Evolutionary conservation across 2,113 vertebrate genomes (phyloP).

Genomic region (Rhinoderma darwinii): DNA sequence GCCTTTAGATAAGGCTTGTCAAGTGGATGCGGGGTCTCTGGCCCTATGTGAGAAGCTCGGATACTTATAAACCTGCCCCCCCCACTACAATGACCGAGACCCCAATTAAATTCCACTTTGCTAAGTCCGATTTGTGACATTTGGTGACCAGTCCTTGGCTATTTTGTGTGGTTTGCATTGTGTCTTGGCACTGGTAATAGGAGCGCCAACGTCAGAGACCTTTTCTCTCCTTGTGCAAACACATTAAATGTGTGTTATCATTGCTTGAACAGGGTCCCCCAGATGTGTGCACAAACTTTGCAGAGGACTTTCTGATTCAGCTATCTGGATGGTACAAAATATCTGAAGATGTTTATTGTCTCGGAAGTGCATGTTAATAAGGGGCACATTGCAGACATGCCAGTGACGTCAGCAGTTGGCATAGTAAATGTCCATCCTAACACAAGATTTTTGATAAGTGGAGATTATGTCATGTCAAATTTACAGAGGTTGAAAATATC

Average conservation of each 20-base stretch:
- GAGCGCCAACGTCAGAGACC: slow-evolving; percentile 51
- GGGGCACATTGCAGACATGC: slow-evolving; percentile 41
- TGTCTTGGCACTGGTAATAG: slow-evolving; percentile 39
- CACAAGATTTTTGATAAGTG: slow-evolving; percentile 3
- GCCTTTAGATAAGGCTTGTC: slow-evolving; percentile 53
- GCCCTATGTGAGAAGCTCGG: background rate
- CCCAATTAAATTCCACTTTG: slow-evolving; percentile 50
- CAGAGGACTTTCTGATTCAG: background rate
- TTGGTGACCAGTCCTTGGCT: slow-evolving; percentile 1
- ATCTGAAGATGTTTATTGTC: slow-evolving; percentile 6
- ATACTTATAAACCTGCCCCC: slow-evolving; percentile 61
- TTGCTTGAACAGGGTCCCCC: slow-evolving; percentile 59
- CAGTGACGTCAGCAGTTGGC: slow-evolving; percentile 57
- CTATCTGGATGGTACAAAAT: slow-evolving; percentile 8
- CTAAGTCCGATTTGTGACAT: slow-evolving; percentile 59
- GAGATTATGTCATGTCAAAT: background rate
- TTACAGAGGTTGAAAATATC: background rate
- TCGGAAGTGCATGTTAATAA: slow-evolving; percentile 22
- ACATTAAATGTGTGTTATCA: slow-evolving; percentile 58
- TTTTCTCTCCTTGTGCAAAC: slow-evolving; percentile 62
- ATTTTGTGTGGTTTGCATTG: slow-evolving; percentile 58
- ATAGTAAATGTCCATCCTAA: slow-evolving; percentile 57
- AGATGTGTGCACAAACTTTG: slow-evolving; percentile 31
- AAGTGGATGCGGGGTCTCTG: slow-evolving; percentile 27
- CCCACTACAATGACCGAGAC: slow-evolving; percentile 46